A percentile compares a stretch with the other conserved stretches of the same genome.
Evolutionary conservation across 92 coral and sea anemone species (phyloP).

Genomic region (Siderastrea siderea): DNA sequence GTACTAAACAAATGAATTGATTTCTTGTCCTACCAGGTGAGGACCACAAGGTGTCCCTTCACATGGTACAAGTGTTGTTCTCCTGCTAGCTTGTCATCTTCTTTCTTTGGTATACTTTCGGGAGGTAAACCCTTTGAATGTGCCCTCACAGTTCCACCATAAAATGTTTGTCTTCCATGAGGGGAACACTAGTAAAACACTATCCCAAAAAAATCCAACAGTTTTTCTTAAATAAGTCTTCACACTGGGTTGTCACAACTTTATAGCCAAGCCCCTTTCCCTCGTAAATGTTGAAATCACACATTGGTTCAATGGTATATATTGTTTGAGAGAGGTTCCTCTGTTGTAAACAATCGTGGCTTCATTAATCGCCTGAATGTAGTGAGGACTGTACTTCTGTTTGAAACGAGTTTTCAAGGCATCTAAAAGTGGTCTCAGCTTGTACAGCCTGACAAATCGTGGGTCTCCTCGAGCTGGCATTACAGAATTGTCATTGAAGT

Average conservation of each 20-base stretch:
- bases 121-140: constrained; percentile 30
- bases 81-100: constrained; percentile 16
- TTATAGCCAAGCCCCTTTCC: constrained; percentile 33
- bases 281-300: constrained; percentile 42
- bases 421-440: constrained; percentile 34
- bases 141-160: constrained; percentile 42
- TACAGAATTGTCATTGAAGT: constrained; percentile 27
- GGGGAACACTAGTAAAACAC: constrained; percentile 31
- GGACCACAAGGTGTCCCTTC: constrained; percentile 15
- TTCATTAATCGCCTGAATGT: constrained; percentile 33
- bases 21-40: constrained; percentile 29
- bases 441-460: constrained; percentile 40
- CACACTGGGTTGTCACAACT: constrained; percentile 38
- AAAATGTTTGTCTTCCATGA: constrained; percentile 29
- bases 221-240: constrained; percentile 17
- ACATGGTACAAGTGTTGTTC: constrained; percentile 5
- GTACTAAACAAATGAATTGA: constrained; percentile 25
- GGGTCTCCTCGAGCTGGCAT: constrained; percentile 25
- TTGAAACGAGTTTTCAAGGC: constrained; percentile 28
- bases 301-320: constrained; percentile 49
- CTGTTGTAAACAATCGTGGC: constrained; percentile 52
- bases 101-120: constrained; percentile 21
- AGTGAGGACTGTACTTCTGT: constrained; percentile 37
- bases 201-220: constrained; percentile 34
- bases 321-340: constrained; percentile 9